phyloP scores from a whole-genome alignment of 1,140 invertebrate species.

The Drosophila pseudoananassae region DNA sequence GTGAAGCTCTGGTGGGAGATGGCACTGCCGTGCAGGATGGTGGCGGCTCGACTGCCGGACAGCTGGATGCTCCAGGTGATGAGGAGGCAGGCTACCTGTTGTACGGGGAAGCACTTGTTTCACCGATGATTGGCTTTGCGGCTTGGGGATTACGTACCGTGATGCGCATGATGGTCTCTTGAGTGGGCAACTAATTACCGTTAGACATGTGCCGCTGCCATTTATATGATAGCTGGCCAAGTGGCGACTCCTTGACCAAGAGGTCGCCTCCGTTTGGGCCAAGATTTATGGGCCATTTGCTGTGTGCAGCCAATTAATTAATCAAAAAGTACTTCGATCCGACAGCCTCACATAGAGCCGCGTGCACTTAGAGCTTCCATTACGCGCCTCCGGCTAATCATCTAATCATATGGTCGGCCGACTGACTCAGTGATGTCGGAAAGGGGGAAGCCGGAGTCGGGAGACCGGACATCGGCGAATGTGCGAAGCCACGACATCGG shows the following conservation, averaged over 20 bases:
- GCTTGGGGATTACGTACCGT: slow-evolving; percentile 19
- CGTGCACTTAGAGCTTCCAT: slow-evolving; percentile 69
- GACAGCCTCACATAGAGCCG: slow-evolving; percentile 28
- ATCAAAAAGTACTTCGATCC: slow-evolving; percentile 63
- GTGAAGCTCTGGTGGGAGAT: slow-evolving; percentile 85
- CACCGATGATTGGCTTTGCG: neutral
- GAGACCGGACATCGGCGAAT: slow-evolving; percentile 11
- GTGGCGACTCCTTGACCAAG: slow-evolving; percentile 50
- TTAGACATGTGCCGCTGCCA: slow-evolving; percentile 31
- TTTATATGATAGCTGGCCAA: slow-evolving; percentile 32
- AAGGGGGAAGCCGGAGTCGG: neutral
- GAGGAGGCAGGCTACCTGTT: slow-evolving; percentile 20
- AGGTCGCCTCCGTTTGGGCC: slow-evolving; percentile 20
- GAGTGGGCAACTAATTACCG: slow-evolving; percentile 58
- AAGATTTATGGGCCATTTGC: slow-evolving; percentile 43
- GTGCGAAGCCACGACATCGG: slow-evolving; percentile 37
- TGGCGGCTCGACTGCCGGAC: slow-evolving; percentile 25
- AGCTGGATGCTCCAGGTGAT: slow-evolving; percentile 3
- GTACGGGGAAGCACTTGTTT: neutral
- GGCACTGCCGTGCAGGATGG: slow-evolving; percentile 68
- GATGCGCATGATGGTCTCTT: slow-evolving; percentile 49
- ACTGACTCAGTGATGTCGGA: slow-evolving; percentile 15
- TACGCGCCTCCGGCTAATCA: slow-evolving; percentile 66
- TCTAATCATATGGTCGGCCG: slow-evolving; percentile 28
- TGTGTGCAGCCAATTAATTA: slow-evolving; percentile 62